phyloP scores from a whole-genome alignment of 1,140 invertebrate species.

The Nephotettix cincticeps region DNA sequence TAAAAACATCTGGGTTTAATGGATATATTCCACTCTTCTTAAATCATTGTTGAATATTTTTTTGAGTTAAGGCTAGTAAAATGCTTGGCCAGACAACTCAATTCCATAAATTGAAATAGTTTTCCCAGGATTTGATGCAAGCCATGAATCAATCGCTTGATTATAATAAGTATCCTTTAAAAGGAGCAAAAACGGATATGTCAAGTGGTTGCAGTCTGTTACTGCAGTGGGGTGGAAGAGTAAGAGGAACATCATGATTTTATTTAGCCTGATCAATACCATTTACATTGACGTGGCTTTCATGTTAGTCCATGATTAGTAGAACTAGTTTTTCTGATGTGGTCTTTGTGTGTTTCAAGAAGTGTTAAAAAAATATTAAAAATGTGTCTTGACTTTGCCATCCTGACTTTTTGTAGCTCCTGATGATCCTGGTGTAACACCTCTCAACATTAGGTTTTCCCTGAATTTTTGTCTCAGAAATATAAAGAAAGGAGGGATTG shows the following conservation, averaged over 20 bases:
- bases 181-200: constrained; percentile 39
- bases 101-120: background rate
- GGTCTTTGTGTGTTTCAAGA: constrained; percentile 36
- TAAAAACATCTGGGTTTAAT: background rate
- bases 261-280: constrained; percentile 37
- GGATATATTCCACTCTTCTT: background rate
- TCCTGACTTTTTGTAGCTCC: constrained; percentile 40
- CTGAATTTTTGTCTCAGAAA: constrained; percentile 45
- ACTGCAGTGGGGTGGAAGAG: constrained; percentile 43
- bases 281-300: constrained; percentile 39
- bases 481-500: constrained; percentile 48
- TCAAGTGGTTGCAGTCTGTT: constrained; percentile 43
- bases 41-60: background rate
- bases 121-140: background rate
- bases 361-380: constrained; percentile 31
- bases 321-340: constrained; percentile 44
- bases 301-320: constrained; percentile 46
- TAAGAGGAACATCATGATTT: constrained; percentile 33
- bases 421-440: constrained; percentile 39
- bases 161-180: background rate
- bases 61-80: too few species aligned
- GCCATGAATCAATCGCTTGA: background rate
- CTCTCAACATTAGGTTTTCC: constrained; percentile 23
- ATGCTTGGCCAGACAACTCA: background rate
- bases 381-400: constrained; percentile 45